Conservation (phyloP, 1,140 invertebrate genomes). For the Sarcophaga bullata region DNA sequence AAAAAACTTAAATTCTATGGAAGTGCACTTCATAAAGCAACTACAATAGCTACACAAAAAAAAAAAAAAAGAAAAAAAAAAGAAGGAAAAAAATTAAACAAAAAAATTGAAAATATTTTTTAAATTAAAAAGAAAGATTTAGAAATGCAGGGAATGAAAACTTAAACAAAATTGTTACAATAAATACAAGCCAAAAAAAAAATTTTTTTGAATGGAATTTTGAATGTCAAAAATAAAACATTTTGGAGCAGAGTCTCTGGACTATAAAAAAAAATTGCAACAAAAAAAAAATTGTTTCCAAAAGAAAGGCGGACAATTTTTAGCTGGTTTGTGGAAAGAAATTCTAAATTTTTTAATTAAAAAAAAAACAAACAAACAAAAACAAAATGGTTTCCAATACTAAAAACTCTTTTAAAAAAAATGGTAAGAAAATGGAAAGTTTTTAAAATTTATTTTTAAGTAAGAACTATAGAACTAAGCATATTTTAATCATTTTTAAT, state of each 20-base stretch:
- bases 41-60: background rate
- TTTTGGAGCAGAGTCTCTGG: background rate
- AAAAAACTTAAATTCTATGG: background rate
- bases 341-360: constrained; percentile 23
- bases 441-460: too few species aligned
- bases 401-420: background rate
- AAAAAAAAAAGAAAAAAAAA: background rate
- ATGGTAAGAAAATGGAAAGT: background rate
- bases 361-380: background rate
- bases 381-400: constrained; percentile 19
- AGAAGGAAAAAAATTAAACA: too few species aligned
- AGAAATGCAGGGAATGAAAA: too few species aligned
- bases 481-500: too few species aligned
- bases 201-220: background rate
- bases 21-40: background rate
- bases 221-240: background rate
- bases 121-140: background rate
- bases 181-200: background rate
- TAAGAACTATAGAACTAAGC: too few species aligned
- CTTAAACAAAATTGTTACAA: background rate
- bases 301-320: too few species aligned
- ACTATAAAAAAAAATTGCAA: background rate
- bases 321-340: background rate
- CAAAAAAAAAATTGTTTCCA: too few species aligned
- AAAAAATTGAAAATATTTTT: background rate